These are phyloP conservation scores for Callyntrura guangdongensis DNA, from an alignment of 2,888 invertebrate genomes.

Conservation along the genomic window DNA sequence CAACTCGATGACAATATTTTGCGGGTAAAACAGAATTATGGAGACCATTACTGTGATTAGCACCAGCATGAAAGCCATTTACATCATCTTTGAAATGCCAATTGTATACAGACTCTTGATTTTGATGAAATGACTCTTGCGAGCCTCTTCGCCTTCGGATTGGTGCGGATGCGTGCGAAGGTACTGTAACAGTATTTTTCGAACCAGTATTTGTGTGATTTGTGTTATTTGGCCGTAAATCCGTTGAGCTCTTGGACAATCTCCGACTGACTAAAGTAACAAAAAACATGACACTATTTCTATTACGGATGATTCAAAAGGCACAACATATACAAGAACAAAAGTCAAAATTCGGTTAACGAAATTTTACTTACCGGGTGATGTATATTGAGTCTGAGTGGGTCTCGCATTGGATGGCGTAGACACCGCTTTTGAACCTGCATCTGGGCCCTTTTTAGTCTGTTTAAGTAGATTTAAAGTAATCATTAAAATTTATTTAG, in stretches of 20 bases:
- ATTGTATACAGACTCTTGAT: slow-evolving; percentile 71
- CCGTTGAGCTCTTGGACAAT: slow-evolving; percentile 81
- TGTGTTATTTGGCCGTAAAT: slow-evolving; percentile 66
- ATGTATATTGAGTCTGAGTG: slow-evolving; percentile 23
- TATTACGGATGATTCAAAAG: too few relatives aligned
- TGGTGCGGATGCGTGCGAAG: slow-evolving; percentile 1
- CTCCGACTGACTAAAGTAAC: slow-evolving; percentile 68
- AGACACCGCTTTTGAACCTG: not conserved
- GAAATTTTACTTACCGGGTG: slow-evolving; percentile 10
- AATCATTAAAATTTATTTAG: not conserved
- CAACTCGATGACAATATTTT: slow-evolving; percentile 81
- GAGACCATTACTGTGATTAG: slow-evolving; percentile 60
- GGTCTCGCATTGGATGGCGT: not conserved
- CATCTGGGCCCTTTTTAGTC: slow-evolving; percentile 1
- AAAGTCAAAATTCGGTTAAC: not conserved
- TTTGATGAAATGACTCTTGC: slow-evolving; percentile 40
- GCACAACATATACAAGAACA: not conserved
- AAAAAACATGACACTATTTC: slow-evolving; percentile 21
- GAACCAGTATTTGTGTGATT: not conserved
- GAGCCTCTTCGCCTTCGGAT: slow-evolving; percentile 52
- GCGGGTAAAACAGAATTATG: slow-evolving; percentile 53
- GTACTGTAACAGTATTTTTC: not conserved
- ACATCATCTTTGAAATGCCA: slow-evolving; percentile 67
- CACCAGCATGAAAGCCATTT: slow-evolving; percentile 39
- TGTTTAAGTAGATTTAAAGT: not conserved